Evolutionary conservation across 2,888 invertebrate genomes (phyloP).

Genomic region (Macaria notata): DNA sequence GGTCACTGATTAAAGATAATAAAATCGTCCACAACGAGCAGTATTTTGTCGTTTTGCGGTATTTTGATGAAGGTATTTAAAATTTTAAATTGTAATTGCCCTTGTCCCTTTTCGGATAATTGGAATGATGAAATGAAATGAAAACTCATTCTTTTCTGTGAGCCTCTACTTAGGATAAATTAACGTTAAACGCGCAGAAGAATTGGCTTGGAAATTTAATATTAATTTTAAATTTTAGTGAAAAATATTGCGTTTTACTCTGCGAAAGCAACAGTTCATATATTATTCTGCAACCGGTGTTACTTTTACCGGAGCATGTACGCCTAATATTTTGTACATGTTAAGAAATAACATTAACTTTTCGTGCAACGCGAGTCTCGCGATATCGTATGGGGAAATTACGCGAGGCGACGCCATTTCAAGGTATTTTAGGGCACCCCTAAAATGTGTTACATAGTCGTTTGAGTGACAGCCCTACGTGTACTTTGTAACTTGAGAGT

Average conservation of each 20-base stretch:
- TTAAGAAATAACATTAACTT: slow-evolving; percentile 42
- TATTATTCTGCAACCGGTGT: background rate
- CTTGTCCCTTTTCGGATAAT: slow-evolving; percentile 20
- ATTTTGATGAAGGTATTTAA: slow-evolving; percentile 26
- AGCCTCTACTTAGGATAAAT: background rate
- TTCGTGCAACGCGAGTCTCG: slow-evolving; percentile 35
- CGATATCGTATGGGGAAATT: slow-evolving; percentile 47
- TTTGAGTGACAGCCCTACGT: slow-evolving; percentile 52
- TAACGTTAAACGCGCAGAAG: background rate
- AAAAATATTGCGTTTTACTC: no score
- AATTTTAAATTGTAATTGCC: slow-evolving; percentile 17
- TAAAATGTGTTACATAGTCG: slow-evolving; percentile 52
- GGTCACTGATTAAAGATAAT: slow-evolving; percentile 27
- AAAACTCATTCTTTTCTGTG: slow-evolving; percentile 12
- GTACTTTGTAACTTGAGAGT: slow-evolving; percentile 46
- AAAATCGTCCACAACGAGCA: slow-evolving; percentile 22
- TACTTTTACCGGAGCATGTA: slow-evolving; percentile 10
- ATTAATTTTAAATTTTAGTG: no score
- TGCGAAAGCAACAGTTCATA: no score
- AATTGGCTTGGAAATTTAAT: background rate
- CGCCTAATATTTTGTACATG: slow-evolving; percentile 35
- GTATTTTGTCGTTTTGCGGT: slow-evolving; percentile 25
- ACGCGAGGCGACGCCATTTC: slow-evolving; percentile 52
- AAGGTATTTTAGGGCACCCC: slow-evolving; percentile 52
- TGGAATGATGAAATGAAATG: slow-evolving; percentile 17